Evolutionary conservation across 1,140 invertebrate genomes (phyloP).

Genomic region (Listronotus oregonensis): DNA sequence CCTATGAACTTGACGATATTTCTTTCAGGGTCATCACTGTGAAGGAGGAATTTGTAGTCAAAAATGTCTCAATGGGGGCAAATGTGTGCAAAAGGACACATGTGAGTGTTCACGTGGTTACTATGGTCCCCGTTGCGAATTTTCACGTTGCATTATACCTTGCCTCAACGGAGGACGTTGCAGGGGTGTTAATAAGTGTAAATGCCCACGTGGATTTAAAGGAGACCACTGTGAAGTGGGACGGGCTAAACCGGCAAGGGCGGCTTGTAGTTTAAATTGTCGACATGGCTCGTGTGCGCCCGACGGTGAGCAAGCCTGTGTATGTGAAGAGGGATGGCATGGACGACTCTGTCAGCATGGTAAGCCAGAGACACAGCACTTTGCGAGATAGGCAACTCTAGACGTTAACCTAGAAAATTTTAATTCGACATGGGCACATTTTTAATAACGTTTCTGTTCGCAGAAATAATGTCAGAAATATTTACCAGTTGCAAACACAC

Average conservation of each 20-base stretch:
- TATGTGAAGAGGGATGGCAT: conserved; percentile 75
- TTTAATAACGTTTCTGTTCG: no score
- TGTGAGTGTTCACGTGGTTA: conserved; percentile 89
- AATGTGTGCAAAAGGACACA: conserved; percentile 91
- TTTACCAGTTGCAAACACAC: no score
- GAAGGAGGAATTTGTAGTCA: conserved; percentile 82
- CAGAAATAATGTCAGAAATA: no score
- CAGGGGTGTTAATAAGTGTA: conserved; percentile 82
- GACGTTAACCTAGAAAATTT: no score
- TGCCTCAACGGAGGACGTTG: conserved; percentile 85
- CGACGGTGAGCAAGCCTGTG: conserved; percentile 63
- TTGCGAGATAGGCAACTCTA: no score
- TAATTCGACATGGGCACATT: no score
- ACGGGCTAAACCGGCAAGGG: conserved; percentile 66
- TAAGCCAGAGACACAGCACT: conserved; percentile 43
- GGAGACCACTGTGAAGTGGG: conserved; percentile 88
- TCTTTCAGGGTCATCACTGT: conserved; percentile 50
- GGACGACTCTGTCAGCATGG: conserved; percentile 72
- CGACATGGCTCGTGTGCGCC: conserved; percentile 73
- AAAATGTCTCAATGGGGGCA: conserved; percentile 92
- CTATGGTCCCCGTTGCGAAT: conserved; percentile 87
- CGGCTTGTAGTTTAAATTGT: conserved; percentile 71
- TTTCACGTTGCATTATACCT: conserved; percentile 87
- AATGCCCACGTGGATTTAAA: conserved; percentile 75
- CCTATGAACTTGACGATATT: conserved; percentile 18